Evolutionary conservation across 2,797 vertebrate species (phyloP), one percentile per base, ranked within the genome.

Genomic region (Acanthiza pusilla): DNA sequence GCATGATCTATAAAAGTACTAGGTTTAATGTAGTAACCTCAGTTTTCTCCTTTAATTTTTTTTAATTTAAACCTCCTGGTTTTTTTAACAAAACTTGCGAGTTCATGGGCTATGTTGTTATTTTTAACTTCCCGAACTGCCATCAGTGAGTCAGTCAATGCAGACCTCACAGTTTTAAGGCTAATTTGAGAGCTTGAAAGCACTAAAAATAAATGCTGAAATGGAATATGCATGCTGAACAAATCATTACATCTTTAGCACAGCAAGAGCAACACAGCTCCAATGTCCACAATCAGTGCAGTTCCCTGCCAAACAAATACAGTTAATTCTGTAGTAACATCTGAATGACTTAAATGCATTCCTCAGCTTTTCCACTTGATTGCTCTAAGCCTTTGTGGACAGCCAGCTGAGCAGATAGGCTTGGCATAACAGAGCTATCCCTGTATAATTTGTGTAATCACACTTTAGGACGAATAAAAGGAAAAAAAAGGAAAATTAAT

Each of bases 151-250:
- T 86, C 86, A 96, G 76, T 70, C 80, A 71, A 80, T n/a, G 54
- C 48, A 94, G 83, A 88, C 58, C 67, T 94, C 45, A 27, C 51
- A 65, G n/a, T 88, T 92, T 80, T 54, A 72, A 91, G 71, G 75
- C 72, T 96, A 91, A 94, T 87, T 95, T 94, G 48, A 48, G 92
- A 93, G 48, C 93, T 67, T 11, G 34, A 93, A 92, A 90, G 67
- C 75, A 77, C 96, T 84, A 93, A 93, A 94, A 96, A 93, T 51
- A 86, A 58, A 85, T 17, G 34, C 53, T 72, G 68, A 82, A 84
- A 74, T 67, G 58, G 63, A 92, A 80, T 51, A 93, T n/a, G n/a
- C 21, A 60, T n/a, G 67, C 88, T 82, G 94, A 94, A 97, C 84
- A 89, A 94, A 93, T 38, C 43, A 40, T 81, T 73, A 21, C 7